Conservation (phyloP, 35 echinoderm and acorn worm species). For the Stichopus chloronotus region DNA sequence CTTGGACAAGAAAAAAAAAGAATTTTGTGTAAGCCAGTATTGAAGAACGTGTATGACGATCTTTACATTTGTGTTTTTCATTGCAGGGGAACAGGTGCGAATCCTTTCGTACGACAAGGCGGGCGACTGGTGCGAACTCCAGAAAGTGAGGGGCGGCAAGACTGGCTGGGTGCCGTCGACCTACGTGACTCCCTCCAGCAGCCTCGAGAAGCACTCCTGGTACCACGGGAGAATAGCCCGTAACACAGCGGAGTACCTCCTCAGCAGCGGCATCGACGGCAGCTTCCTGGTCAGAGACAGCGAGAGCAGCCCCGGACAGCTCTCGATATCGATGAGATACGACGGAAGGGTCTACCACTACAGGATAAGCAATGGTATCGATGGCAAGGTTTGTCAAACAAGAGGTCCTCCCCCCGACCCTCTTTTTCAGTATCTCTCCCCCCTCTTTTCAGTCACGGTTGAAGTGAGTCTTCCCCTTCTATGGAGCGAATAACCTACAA, state of each 20-base stretch:
- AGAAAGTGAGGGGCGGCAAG: constrained; percentile 77
- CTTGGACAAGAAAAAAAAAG: too few relatives aligned
- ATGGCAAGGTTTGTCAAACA: constrained; percentile 84
- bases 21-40: too few relatives aligned
- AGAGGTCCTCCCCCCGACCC: neutral
- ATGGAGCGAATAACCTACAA: too few relatives aligned
- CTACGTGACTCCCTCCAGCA: constrained; percentile 88
- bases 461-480: neutral
- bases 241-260: constrained; percentile 92
- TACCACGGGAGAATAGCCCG: constrained; percentile 96
- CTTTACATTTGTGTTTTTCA: neutral
- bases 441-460: neutral
- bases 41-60: too few relatives aligned
- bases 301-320: constrained; percentile 93
- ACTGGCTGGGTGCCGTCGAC: constrained; percentile 91
- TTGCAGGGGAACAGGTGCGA: constrained; percentile 84
- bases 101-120: constrained; percentile 90
- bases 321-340: constrained; percentile 92
- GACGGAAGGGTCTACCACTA: constrained; percentile 97
- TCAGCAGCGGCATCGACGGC: constrained; percentile 97
- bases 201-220: constrained; percentile 98
- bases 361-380: constrained; percentile 82
- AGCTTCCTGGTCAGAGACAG: constrained; percentile 99
- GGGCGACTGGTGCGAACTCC: constrained; percentile 92
- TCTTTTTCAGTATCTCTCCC: neutral